A percentile compares a stretch with the other conserved stretches of the same genome.
phyloP scores from a whole-genome alignment of 2,797 vertebrate species.

The Typhlichthys subterraneus region DNA sequence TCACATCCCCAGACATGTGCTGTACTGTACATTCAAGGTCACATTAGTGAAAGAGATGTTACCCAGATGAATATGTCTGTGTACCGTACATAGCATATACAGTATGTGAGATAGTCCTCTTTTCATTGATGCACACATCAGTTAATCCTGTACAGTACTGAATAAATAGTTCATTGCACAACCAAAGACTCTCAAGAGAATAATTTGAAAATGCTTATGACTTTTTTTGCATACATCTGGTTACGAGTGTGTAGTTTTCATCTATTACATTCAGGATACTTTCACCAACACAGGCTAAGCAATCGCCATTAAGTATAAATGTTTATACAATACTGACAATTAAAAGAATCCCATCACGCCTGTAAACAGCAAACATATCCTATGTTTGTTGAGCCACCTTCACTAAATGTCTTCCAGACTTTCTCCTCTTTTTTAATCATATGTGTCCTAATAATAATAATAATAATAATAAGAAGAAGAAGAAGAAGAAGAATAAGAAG shows the following conservation, averaged over 20 bases:
- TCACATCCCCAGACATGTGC: conserved; percentile 42
- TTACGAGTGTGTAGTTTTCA: conserved; percentile 15
- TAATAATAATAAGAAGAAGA: too few relatives aligned
- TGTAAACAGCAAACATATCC: too few relatives aligned
- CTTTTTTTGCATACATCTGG: conserved; percentile 13
- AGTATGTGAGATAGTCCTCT: too few relatives aligned
- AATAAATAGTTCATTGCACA: conserved; percentile 46
- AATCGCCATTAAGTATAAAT: conserved; percentile 15
- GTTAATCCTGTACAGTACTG: conserved; percentile 23
- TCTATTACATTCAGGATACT: conserved; percentile 16
- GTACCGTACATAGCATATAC: too few relatives aligned
- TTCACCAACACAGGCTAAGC: conserved; percentile 22
- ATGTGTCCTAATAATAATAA: too few relatives aligned
- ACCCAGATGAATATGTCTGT: conserved; percentile 24
- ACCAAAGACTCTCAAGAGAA: conserved; percentile 21
- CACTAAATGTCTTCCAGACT: too few relatives aligned
- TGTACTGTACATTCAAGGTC: conserved; percentile 51
- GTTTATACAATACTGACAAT: conserved; percentile 14
- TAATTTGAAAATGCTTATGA: conserved; percentile 23
- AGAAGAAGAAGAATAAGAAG: too few relatives aligned
- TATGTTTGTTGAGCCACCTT: too few relatives aligned
- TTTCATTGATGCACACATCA: conserved; percentile 38
- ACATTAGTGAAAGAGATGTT: conserved; percentile 20
- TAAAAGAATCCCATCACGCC: neutral
- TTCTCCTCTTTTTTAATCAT: too few relatives aligned